Base-by-base conservation (phyloP, 2,888 invertebrate species). In the Leptopilina syphax region DNA sequence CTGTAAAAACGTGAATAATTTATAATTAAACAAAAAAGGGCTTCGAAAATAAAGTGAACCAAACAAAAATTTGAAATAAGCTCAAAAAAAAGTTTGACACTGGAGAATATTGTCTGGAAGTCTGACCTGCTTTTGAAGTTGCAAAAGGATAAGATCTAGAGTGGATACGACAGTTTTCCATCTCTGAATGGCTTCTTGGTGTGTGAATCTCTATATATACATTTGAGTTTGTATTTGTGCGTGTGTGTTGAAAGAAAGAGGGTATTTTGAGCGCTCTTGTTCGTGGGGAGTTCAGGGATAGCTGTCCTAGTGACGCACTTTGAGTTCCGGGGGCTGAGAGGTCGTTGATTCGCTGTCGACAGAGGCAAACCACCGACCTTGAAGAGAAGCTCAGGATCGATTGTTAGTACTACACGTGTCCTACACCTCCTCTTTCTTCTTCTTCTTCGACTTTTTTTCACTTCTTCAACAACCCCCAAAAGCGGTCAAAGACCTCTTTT, bases 221-320 rank as follows among this genome's bases (percentile, higher is more conserved):
- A 34, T 65, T 41, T 41, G 63, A 24, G 65, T 76, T 63, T 65
- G 63, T 41, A 41, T 44, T 47, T 76, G 76, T 65, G 3, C 12
- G 60, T 41, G 13, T 44, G 65, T 76, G 76, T 65, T 44, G 76
- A 76, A 65, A 76, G 47, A 77, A 77, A 65, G 63, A 65, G 65
- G 65, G 65, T 65, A 77, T 65, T 77, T 65, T 41, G 50, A 77
- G 50, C 65, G 63, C 10, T 73, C n/a, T 73, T 73, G 57, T 73
- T 73, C 34, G 73, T 54, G 66, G 41, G 47, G 84, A 85, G 85
- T 84, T 84, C 83, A 85, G 85, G 85, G 87, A 84, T 88, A 85
- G 87, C 84, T 89, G 90, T 87, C 90, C 89, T 88, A 89, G 89
- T 91, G 90, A 88, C 91, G 91, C 88, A 91, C 89, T 89, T 88